Evolutionary conservation across 1,140 invertebrate genomes (phyloP).

Genomic region (Mamestra configurata): DNA sequence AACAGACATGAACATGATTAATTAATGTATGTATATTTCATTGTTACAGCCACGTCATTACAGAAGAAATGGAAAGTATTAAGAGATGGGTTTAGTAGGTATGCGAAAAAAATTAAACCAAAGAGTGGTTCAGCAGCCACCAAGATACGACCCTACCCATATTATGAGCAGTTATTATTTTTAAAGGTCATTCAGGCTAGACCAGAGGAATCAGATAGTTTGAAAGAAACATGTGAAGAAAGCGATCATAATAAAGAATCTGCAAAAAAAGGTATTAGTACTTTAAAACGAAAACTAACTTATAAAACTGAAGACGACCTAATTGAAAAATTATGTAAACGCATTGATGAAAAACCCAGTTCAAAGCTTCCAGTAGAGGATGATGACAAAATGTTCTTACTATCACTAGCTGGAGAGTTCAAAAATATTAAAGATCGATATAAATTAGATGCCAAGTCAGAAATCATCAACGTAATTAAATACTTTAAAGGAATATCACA

Average conservation of each 20-base stretch:
- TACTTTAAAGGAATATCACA: slow-evolving; percentile 60
- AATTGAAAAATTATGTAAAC: slow-evolving; percentile 62
- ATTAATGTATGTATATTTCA: slow-evolving; percentile 55
- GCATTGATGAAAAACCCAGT: slow-evolving; percentile 57
- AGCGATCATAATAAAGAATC: slow-evolving; percentile 57
- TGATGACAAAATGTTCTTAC: slow-evolving; percentile 59
- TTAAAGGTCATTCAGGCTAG: slow-evolving; percentile 51
- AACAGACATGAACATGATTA: no score
- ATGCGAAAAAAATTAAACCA: slow-evolving; percentile 57
- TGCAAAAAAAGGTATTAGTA: slow-evolving; percentile 53
- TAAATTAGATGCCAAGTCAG: slow-evolving; percentile 58
- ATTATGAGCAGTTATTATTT: slow-evolving; percentile 55
- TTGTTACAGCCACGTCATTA: slow-evolving; percentile 58
- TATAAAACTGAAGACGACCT: slow-evolving; percentile 55
- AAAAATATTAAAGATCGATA: slow-evolving; percentile 56
- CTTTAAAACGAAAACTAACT: slow-evolving; percentile 50
- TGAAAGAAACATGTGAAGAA: slow-evolving; percentile 52
- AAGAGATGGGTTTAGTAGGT: slow-evolving; percentile 56
- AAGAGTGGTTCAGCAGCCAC: slow-evolving; percentile 60
- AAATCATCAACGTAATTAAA: slow-evolving; percentile 62
- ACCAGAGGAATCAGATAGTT: slow-evolving; percentile 53
- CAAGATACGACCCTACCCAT: slow-evolving; percentile 51
- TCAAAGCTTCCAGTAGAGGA: slow-evolving; percentile 53
- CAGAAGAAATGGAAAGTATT: slow-evolving; percentile 61
- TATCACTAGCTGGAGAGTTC: slow-evolving; percentile 58